Conservation (phyloP, 2,888 invertebrate genomes). For the Epinotia demarniana region DNA sequence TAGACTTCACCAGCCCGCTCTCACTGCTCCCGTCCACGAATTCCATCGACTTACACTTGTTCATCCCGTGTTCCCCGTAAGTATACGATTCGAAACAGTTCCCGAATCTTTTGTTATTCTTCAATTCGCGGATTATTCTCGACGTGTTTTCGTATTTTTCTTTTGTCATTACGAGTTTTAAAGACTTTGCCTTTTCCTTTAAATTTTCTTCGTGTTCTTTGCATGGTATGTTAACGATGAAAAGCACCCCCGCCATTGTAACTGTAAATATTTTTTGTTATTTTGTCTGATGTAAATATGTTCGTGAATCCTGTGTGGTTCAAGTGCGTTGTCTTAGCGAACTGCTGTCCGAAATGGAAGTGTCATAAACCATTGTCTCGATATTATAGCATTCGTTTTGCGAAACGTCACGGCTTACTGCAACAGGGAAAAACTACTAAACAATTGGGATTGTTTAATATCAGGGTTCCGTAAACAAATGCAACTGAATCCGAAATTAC, state of each 20-base stretch:
- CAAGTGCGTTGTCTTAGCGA: slow-evolving; percentile 13
- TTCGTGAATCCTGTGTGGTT: background rate
- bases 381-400: slow-evolving; percentile 42
- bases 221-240: slow-evolving; percentile 84
- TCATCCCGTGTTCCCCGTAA: slow-evolving; percentile 50
- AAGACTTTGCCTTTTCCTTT: slow-evolving; percentile 51
- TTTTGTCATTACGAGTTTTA: slow-evolving; percentile 53
- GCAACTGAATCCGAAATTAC: background rate
- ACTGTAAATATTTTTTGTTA: background rate
- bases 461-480: background rate
- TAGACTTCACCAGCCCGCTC: slow-evolving; percentile 54
- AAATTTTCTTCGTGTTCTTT: slow-evolving; percentile 76
- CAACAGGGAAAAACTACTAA: slow-evolving; percentile 50
- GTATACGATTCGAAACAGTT: slow-evolving; percentile 49
- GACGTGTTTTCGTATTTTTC: slow-evolving; percentile 55
- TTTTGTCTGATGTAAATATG: background rate
- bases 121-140: slow-evolving; percentile 57
- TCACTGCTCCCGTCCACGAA: slow-evolving; percentile 53
- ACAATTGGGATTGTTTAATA: slow-evolving; percentile 41
- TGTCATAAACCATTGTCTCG: slow-evolving; percentile 42
- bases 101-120: slow-evolving; percentile 54
- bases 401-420: slow-evolving; percentile 45
- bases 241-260: slow-evolving; percentile 84
- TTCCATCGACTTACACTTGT: slow-evolving; percentile 61
- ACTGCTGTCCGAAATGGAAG: slow-evolving; percentile 21